Evolutionary conservation across 2,797 vertebrate species (phyloP).

Genomic region (Pteronotus mesoamericanus): DNA sequence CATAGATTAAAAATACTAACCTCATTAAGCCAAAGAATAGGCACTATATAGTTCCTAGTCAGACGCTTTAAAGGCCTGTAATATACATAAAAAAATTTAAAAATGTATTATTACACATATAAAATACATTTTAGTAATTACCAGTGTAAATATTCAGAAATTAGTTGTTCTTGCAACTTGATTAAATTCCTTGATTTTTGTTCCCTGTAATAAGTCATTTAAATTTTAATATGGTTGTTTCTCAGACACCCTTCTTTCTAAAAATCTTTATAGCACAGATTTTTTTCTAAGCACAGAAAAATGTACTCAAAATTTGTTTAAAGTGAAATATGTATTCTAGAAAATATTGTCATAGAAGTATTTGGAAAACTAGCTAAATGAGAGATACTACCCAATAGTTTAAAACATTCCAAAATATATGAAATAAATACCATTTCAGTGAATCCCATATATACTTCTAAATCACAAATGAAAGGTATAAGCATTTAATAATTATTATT

Average conservation of each 20-base stretch:
- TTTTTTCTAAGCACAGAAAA: background rate
- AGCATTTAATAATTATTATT: background rate
- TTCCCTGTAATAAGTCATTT: background rate
- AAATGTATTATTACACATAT: background rate
- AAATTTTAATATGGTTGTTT: background rate
- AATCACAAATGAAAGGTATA: background rate
- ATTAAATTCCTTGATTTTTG: conserved; percentile 14
- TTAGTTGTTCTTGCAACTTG: background rate
- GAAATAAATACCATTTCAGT: background rate
- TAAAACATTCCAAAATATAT: background rate
- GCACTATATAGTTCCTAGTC: conserved; percentile 85
- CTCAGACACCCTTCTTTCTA: background rate
- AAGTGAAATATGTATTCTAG: background rate
- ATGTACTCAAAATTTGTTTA: background rate
- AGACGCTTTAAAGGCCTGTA: conserved; percentile 88
- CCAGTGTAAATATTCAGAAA: background rate
- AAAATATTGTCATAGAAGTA: background rate
- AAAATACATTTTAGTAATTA: background rate
- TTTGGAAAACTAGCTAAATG: background rate
- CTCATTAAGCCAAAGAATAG: conserved; percentile 95
- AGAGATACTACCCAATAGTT: background rate
- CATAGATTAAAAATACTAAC: conserved; percentile 80
- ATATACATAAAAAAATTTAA: conserved; percentile 58
- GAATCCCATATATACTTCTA: background rate
- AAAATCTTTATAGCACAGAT: background rate